Base-by-base conservation (phyloP, 2,113 vertebrate genomes). In the Urocolius indicus region DNA sequence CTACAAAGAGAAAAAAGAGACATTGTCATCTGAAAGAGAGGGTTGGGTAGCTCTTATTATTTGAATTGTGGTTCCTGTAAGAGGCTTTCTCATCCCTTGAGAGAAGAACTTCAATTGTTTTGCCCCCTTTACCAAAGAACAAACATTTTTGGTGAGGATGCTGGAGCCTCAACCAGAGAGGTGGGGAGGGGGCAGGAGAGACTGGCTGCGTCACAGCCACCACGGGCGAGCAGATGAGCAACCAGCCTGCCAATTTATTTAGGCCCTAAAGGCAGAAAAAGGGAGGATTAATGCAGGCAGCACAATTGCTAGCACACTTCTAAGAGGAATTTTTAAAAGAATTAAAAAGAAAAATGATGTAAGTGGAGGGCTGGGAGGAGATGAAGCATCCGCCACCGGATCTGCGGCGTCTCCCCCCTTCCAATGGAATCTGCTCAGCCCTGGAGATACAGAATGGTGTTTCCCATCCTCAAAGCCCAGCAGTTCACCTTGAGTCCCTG, bases 321-420 rank as follows among this genome's bases (percentile, higher is more conserved):
- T 9, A 61, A 80, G 20, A 62, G 49, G 46, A 51, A 48, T 36
- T 9, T 41, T 41, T 41, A 41, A 41, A 41, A 41, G 38, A 1
- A 11, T 45, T 24, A 36, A 29, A 13, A 5, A 8, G 19, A 34
- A 26, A 18, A 19, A 18, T 0, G 0, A 36, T 36, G 54, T 1
- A 3, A 63, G 52, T 0, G 1, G 13, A 30, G n/a, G 57, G 74
- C 16, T 51, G 61, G 13, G 22, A 74, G 72, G 20, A 55, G 58
- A 29, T 8, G 1, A 14, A 3, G 1, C 22, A 87, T 26, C 26
- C 1, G 3, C 58, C 10, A 6, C 30, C 6, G 16, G 57, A 32
- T 66, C 27, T 45, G 41, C 3, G 1, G 83, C 52, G 61, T 62
- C 79, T 55, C 63, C 58, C 81, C 10, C 6, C 3, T 54, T 20